These are phyloP conservation scores for Heteromurus nitidus DNA, from an alignment of 2,888 invertebrate genomes.

Conservation along the genomic window DNA sequence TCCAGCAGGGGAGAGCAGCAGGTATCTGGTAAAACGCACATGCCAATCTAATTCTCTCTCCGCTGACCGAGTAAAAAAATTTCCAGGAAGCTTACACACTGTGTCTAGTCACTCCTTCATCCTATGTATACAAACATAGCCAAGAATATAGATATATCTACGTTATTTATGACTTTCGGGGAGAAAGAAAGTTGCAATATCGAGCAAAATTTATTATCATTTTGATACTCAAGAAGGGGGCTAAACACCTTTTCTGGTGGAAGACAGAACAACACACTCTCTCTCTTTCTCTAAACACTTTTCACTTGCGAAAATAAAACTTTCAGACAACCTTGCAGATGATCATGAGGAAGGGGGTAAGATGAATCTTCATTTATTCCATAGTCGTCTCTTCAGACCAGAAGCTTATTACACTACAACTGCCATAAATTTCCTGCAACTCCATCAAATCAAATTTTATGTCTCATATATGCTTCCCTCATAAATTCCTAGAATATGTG, in stretches of 20 bases:
- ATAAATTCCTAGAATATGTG: slow-evolving; percentile 19
- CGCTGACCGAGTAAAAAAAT: not conserved
- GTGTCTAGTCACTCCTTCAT: no score
- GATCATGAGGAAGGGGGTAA: not conserved
- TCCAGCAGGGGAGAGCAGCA: not conserved
- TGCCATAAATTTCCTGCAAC: slow-evolving; percentile 18
- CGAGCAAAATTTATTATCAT: slow-evolving; percentile 19
- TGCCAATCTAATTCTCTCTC: not conserved
- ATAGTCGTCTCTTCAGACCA: not conserved
- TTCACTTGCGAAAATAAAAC: not conserved
- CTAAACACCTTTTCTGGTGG: not conserved
- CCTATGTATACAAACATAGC: no score
- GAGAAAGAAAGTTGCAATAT: not conserved
- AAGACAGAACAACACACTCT: not conserved
- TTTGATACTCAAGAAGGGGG: not conserved
- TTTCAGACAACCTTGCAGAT: not conserved
- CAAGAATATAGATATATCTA: no score
- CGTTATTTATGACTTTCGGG: slow-evolving; percentile 12
- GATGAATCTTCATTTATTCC: slow-evolving; percentile 34
- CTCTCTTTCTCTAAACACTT: not conserved
- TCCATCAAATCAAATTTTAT: slow-evolving; percentile 63
- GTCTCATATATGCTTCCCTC: slow-evolving; percentile 30
- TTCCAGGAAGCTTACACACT: no score
- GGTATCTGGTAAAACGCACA: not conserved
- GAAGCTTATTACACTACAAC: slow-evolving; percentile 6